Conservation (phyloP, 1,140 invertebrate genomes). For the Thaumatotibia leucotreta region DNA sequence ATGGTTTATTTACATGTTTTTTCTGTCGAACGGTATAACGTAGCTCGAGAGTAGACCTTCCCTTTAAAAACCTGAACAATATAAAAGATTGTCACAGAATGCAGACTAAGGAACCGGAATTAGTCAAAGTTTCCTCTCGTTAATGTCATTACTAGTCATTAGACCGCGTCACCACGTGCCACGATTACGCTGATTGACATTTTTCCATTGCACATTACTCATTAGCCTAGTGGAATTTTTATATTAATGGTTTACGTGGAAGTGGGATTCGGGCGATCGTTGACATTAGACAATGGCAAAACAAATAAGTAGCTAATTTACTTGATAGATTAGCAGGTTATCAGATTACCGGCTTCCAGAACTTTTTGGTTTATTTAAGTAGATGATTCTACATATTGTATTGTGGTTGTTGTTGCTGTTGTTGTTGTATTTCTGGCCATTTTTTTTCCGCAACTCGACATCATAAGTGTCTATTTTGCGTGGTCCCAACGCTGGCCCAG, state of each 20-base stretch:
- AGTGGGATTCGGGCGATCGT: neutral
- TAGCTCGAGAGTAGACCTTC: too few relatives aligned
- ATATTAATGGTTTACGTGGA: constrained; percentile 6
- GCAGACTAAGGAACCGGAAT: constrained; percentile 13
- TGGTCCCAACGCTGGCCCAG: too few relatives aligned
- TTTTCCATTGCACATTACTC: constrained; percentile 27
- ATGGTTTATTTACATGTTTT: too few relatives aligned
- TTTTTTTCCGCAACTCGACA: too few relatives aligned
- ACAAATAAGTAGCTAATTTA: neutral
- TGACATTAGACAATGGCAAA: constrained; percentile 16
- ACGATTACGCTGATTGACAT: constrained; percentile 20
- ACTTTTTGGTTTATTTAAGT: too few relatives aligned
- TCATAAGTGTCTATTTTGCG: too few relatives aligned
- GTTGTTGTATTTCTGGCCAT: too few relatives aligned
- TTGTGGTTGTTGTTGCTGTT: too few relatives aligned
- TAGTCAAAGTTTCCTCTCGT: constrained; percentile 20
- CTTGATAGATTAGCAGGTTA: too few relatives aligned
- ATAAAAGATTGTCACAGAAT: neutral
- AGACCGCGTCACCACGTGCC: neutral
- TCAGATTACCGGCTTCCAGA: too few relatives aligned
- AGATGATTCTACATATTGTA: too few relatives aligned
- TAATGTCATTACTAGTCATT: neutral
- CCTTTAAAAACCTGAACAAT: constrained; percentile 14
- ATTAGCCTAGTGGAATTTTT: constrained; percentile 27
- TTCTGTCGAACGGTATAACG: too few relatives aligned